A percentile compares a stretch with the other conserved stretches of the same genome.
These are phyloP conservation scores for Cichladusa arquata DNA, from an alignment of 2,113 vertebrate genomes.

Conservation along the genomic window DNA sequence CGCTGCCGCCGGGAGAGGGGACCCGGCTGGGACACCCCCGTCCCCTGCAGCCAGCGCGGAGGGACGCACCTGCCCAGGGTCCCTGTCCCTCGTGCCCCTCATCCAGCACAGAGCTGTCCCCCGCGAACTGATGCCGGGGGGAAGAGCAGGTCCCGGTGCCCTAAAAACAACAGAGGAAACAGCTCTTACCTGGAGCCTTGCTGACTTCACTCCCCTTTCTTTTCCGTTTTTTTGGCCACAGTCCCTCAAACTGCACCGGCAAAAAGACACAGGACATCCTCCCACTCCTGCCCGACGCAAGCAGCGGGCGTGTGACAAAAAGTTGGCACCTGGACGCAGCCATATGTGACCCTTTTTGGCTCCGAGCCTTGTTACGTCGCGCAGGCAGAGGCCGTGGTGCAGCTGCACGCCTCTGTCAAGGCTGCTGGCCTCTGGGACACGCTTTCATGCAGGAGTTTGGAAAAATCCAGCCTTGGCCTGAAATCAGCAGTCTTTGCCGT, in stretches of 20 bases:
- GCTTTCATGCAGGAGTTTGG: neutral
- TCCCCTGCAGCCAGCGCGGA: neutral
- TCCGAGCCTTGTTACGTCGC: neutral
- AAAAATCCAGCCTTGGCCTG: neutral
- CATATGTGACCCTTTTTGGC: neutral
- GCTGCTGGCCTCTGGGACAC: neutral
- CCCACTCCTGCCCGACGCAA: neutral
- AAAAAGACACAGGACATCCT: slow-evolving; percentile 34
- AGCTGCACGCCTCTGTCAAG: neutral
- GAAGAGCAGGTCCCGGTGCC: neutral
- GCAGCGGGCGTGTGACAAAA: neutral
- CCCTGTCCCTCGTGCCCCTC: neutral
- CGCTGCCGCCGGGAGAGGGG: neutral
- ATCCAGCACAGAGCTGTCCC: neutral
- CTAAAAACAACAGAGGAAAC: rapidly evolving
- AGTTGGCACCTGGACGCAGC: neutral
- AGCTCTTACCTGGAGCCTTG: neutral
- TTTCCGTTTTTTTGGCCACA: neutral
- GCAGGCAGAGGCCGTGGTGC: neutral
- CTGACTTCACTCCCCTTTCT: neutral
- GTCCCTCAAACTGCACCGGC: neutral
- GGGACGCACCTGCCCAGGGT: neutral
- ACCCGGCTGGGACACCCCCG: rapidly evolving
- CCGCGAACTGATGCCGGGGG: neutral
- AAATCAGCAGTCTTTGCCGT: neutral